phyloP scores from a whole-genome alignment of 2,888 invertebrate genomes.

The Tortrix viridana region DNA sequence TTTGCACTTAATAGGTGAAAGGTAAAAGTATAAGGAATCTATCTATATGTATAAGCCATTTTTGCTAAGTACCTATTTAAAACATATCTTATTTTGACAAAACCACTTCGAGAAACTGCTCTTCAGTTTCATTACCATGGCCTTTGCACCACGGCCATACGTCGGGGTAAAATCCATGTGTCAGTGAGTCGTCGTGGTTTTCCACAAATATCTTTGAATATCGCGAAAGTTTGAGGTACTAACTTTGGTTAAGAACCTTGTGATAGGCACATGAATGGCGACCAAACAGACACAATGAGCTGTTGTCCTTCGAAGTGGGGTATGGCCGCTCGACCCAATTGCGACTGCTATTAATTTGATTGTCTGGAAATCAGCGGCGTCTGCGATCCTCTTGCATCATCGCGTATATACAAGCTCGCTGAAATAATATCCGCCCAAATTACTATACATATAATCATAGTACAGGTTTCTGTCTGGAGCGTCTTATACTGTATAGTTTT shows the following conservation, averaged over 20 bases:
- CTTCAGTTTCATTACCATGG: too few species aligned
- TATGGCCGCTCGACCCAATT: constrained; percentile 34
- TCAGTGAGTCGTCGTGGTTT: too few species aligned
- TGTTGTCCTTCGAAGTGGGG: constrained; percentile 22
- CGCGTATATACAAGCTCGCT: constrained; percentile 12
- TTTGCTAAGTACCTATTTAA: too few species aligned
- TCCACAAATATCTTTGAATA: too few species aligned
- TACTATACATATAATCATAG: neutral
- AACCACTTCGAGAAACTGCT: neutral
- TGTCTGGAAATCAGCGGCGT: constrained; percentile 35
- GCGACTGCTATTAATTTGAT: constrained; percentile 37
- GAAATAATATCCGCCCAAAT: constrained; percentile 9
- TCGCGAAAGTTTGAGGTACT: too few species aligned
- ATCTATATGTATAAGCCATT: too few species aligned
- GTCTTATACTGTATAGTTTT: neutral
- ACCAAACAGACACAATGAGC: constrained; percentile 19
- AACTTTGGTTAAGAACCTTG: neutral
- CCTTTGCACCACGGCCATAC: too few species aligned
- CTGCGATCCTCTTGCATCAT: constrained; percentile 32
- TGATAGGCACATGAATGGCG: constrained; percentile 16
- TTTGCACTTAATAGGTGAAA: too few species aligned
- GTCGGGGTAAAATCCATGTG: too few species aligned
- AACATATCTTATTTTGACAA: neutral
- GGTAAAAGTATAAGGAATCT: too few species aligned
- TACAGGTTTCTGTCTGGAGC: neutral